Base-by-base conservation (phyloP, 2,888 invertebrate genomes). In the Meteorus colon region DNA sequence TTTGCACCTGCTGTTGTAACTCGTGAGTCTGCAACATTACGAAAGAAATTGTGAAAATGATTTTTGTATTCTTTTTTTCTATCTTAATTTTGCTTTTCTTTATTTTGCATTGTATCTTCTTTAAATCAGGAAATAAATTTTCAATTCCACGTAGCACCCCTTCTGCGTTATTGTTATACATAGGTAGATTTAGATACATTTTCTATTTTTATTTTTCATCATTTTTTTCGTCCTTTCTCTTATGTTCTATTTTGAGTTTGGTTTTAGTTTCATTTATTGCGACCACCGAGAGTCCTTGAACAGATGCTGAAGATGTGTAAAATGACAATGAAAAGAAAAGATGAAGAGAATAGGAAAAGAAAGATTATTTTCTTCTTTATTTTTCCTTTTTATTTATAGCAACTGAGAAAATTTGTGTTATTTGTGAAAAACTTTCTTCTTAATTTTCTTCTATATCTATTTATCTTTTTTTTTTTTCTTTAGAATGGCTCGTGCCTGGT, bases 81-180 rank as follows among this genome's bases (percentile, higher is more conserved):
- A n/a, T 19, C 24, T 19, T 55, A 1, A 4, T 19, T 55, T 55
- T 8, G 0, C 24, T 24, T 55, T 19, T 24, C 8, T 19, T 19
- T 6, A 2, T 19, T 19, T 55, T 55, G 55, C 12, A 12, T 2
- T 8, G n/a, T 55, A 55, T 55, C 19, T 55, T 55, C n/a, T 55
- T n/a, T 0, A 24, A 55, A 55, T 55, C 19, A 10, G n/a, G 19
- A 19, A 55, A 55, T 55, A 55, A 19, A 55, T 55, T 55, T 24
- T 55, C 14, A n/a, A 41, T 12, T 2, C 10, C 55, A 55, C 10
- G 19, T n/a, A 19, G 55, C 24, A 19, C 6, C 19, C 55, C 55
- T 55, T 55, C 19, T 55, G 55, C 55, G 19, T 55, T 55, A 19
- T 55, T 55, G 19, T 55, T 55, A 55, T 55, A 55, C 19, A 55